Evolutionary conservation across 2,888 invertebrate species (phyloP), one percentile per base, ranked within the genome.

Genomic region (Platerodrilus igneus): DNA sequence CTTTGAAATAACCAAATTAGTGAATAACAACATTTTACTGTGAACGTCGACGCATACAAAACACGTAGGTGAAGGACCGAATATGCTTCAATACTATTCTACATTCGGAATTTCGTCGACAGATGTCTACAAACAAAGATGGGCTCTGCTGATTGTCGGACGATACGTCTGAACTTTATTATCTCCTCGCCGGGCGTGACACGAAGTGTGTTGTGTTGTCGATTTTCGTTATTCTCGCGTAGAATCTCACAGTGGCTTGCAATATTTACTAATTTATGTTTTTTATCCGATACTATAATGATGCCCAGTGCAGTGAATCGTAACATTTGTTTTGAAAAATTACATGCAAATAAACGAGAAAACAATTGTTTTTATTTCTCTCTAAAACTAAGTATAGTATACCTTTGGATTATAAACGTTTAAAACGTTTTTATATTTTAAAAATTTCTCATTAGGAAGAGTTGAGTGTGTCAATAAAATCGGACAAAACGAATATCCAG

Each of bases 281-380:
- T 43, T 34, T 37, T 39, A 17, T 47, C 35, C 33, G 36, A 37
- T 47, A 47, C 37, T 36, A 26, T 32, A 41, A 49, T 52, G 41
- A 49, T 52, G 50, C 47, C 43, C 46, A 43, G 42, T 51, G 42
- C 40, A 45, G 52, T 53, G 32, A 52, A 48, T 40, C 40, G 49
- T 46, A n/a, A 30, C 19, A 10, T 15, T 14, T 30, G 18, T 19
- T 19, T 9, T 30, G 19, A 19, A 17, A 53, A 53, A 34, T 51
- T 50, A 48, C 35, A 38, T 47, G 37, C 41, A 18, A 42, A 45
- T 48, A 54, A 51, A 48, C 50, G 46, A 50, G 45, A 54, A 51
- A 48, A 54, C 47, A 54, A 51, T 51, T 54, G 53, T 52, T 52
- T 54, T 47, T 46, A 51, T 51, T 51, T 51, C 40, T 39, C 45